A percentile compares a stretch with the other conserved stretches of the same genome.
These are phyloP conservation scores for Telmatochromis sp. DNA, from an alignment of 2,113 vertebrate genomes.

Conservation along the genomic window DNA sequence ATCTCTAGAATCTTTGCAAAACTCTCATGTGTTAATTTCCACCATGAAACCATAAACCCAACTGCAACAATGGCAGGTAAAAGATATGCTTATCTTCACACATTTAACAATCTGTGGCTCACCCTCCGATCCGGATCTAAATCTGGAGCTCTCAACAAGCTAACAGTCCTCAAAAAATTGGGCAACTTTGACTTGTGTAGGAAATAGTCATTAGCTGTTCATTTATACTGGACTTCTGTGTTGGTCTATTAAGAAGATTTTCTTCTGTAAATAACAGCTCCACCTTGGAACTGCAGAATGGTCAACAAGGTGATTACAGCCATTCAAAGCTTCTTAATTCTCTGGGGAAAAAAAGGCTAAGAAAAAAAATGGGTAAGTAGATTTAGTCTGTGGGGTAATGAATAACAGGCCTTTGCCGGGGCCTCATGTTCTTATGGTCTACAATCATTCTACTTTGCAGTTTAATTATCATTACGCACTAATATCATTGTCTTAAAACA, in stretches of 20 bases:
- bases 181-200: not conserved
- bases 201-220: not conserved
- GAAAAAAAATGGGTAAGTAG: not conserved
- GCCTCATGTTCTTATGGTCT: not conserved
- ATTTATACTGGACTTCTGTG: not conserved
- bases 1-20: not conserved
- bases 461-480: not conserved
- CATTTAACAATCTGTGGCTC: not conserved
- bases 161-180: not conserved
- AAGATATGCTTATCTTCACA: not conserved
- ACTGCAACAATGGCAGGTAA: not conserved
- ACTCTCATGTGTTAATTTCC: not conserved
- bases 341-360: not conserved
- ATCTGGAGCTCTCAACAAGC: not conserved
- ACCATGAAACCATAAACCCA: not conserved
- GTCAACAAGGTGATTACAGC: not conserved
- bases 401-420: not conserved
- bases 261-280: not conserved
- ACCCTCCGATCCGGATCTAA: not conserved
- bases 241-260: not conserved
- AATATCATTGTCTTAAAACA: not conserved
- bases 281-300: not conserved
- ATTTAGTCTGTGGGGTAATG: not conserved
- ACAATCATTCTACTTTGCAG: not conserved
- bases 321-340: not conserved